Conservation (phyloP, 2,797 vertebrate species). For the Etheostoma perlongum region DNA sequence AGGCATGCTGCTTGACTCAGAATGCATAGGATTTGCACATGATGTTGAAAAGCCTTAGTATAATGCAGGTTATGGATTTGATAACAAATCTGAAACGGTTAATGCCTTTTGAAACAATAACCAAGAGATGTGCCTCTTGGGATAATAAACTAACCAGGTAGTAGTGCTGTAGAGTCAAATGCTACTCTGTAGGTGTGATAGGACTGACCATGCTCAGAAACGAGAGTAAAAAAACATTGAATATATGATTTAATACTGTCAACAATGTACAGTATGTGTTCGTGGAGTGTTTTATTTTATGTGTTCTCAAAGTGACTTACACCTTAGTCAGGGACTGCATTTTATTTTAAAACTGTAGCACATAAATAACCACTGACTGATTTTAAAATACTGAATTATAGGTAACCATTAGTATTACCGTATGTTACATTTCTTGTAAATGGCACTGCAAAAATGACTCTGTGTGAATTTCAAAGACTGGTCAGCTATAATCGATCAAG, state of each 20-base stretch:
- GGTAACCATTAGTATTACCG: slow-evolving; percentile 55
- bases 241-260: slow-evolving; percentile 57
- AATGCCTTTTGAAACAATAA: slow-evolving; percentile 79
- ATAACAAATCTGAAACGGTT: slow-evolving; percentile 69
- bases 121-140: slow-evolving; percentile 78
- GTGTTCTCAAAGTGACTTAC: slow-evolving; percentile 60
- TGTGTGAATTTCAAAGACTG: slow-evolving; percentile 53
- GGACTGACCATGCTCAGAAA: slow-evolving; percentile 58
- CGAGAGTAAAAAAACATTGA: slow-evolving; percentile 25
- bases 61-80: slow-evolving; percentile 66
- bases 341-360: slow-evolving; percentile 70
- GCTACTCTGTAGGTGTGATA: slow-evolving; percentile 63
- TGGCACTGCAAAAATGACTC: slow-evolving; percentile 54
- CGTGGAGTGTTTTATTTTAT: slow-evolving; percentile 39
- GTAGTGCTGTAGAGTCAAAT: slow-evolving; percentile 68
- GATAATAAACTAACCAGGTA: slow-evolving; percentile 71
- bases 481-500: slow-evolving; percentile 56
- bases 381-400: slow-evolving; percentile 53
- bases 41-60: slow-evolving; percentile 80
- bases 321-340: slow-evolving; percentile 63
- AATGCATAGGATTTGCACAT: slow-evolving; percentile 81
- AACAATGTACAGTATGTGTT: slow-evolving; percentile 56
- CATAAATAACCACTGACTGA: slow-evolving; percentile 77
- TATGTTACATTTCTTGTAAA: slow-evolving; percentile 60
- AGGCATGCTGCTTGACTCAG: slow-evolving; percentile 59